Evolutionary conservation across 2,888 invertebrate genomes (phyloP), one percentile per base, ranked within the genome.

Genomic region (Dasypolia templi): DNA sequence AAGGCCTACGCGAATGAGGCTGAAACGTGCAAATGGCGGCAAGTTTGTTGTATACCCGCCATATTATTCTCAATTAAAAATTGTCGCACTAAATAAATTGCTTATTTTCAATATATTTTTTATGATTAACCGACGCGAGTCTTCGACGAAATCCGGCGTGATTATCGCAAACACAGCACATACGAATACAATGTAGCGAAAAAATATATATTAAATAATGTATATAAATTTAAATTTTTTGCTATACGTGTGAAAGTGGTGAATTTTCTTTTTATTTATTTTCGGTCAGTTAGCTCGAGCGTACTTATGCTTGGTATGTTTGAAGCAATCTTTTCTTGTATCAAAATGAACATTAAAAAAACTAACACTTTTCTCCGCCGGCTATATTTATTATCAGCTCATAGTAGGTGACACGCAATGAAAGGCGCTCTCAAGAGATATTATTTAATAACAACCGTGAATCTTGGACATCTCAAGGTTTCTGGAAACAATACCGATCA

Each of bases 41-140:
- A 76, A 79, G 70, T 79, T 82, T 75, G 56, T 82, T 75, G 56
- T 56, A 44, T 68, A 69, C 59, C 61, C 55, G 35, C 53, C 73
- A 77, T 74, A 70, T 75, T 74, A 70, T 75, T 74, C 29, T 72
- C 58, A 80, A 84, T 86, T 84, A 82, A 85, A 85, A 86, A 84
- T 75, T 29, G 58, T 51, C 61, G 67, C 62, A 32, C 55, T n/a
- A n/a, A n/a, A n/a, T n/a, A n/a, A n/a, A n/a, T n/a, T n/a, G n/a
- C n/a, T n/a, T n/a, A n/a, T n/a, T n/a, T n/a, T n/a, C n/a, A n/a
- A n/a, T n/a, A 12, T 72, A 51, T 59, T 39, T 53, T 58, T 58
- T 14, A 42, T 29, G 3, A 42, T 42, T 29, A 22, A 29, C 17
- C 9, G 42, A 29, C 0, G 39, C 11, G 22, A 12, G n/a, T n/a